Conservation (phyloP, 2,113 vertebrate genomes). For the Agapornis roseicollis region DNA sequence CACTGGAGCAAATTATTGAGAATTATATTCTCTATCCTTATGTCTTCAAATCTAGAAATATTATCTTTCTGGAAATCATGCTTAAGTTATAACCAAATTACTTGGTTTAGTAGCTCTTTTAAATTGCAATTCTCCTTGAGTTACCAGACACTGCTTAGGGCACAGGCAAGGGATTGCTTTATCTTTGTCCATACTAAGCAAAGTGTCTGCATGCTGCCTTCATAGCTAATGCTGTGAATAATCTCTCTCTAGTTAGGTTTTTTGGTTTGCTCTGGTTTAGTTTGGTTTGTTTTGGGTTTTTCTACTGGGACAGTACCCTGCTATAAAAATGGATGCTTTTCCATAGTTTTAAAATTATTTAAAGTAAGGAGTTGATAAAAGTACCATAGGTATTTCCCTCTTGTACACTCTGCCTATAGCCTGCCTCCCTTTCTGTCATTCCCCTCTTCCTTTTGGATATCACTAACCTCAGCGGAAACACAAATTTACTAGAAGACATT, state of each 20-base stretch:
- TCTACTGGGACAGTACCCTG: background rate
- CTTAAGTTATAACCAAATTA: background rate
- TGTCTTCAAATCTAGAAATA: background rate
- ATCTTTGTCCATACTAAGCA: background rate
- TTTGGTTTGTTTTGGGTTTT: background rate
- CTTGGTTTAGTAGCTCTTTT: background rate
- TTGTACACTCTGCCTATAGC: background rate
- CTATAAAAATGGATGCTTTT: background rate
- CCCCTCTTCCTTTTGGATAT: background rate
- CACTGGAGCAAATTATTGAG: background rate
- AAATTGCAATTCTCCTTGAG: background rate
- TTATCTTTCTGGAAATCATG: background rate
- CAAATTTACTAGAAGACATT: background rate
- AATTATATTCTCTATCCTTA: background rate
- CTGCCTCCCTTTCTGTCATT: background rate
- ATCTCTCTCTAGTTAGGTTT: background rate
- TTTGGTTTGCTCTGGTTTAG: background rate
- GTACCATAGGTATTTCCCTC: background rate
- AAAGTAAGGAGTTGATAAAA: background rate
- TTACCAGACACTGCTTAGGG: background rate
- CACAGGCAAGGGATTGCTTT: background rate
- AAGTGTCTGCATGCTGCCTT: background rate
- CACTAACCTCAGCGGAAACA: background rate
- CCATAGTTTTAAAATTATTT: background rate
- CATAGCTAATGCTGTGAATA: background rate